Evolutionary conservation across 2,113 vertebrate genomes (phyloP).

Genomic region (Orientallactaga bullata): DNA sequence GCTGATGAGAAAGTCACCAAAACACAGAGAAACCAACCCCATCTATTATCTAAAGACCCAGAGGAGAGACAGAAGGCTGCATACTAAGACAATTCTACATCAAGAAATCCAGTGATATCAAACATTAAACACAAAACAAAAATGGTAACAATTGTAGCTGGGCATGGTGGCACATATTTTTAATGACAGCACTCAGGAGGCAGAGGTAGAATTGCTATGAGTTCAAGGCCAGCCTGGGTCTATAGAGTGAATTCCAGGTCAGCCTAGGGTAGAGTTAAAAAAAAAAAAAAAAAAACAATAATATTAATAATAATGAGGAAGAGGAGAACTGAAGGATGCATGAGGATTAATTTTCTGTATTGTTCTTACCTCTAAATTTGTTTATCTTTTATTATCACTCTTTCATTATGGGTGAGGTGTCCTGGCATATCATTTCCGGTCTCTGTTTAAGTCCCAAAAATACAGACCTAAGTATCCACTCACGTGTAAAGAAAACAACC

Average conservation of each 20-base stretch:
- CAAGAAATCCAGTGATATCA: background rate
- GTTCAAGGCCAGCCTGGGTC: no score
- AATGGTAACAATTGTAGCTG: background rate
- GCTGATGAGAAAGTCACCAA: background rate
- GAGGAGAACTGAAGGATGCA: background rate
- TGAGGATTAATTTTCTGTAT: background rate
- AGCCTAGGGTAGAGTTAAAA: no score
- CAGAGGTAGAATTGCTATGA: no score
- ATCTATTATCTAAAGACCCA: slow-evolving; percentile 28
- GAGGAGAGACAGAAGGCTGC: background rate
- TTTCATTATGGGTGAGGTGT: background rate
- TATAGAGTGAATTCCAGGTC: no score
- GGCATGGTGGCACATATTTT: no score
- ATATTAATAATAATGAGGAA: no score
- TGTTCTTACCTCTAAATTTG: slow-evolving; percentile 4
- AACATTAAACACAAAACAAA: background rate
- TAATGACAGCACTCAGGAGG: no score
- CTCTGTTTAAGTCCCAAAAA: background rate
- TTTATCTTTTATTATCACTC: background rate
- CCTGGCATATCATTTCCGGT: background rate
- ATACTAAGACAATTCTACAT: background rate
- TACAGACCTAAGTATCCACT: background rate
- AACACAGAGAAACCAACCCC: background rate
- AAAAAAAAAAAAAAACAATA: no score
- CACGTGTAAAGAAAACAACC: background rate